phyloP scores from a whole-genome alignment of 2,113 vertebrate genomes.

The Acrocephalus kingi region DNA sequence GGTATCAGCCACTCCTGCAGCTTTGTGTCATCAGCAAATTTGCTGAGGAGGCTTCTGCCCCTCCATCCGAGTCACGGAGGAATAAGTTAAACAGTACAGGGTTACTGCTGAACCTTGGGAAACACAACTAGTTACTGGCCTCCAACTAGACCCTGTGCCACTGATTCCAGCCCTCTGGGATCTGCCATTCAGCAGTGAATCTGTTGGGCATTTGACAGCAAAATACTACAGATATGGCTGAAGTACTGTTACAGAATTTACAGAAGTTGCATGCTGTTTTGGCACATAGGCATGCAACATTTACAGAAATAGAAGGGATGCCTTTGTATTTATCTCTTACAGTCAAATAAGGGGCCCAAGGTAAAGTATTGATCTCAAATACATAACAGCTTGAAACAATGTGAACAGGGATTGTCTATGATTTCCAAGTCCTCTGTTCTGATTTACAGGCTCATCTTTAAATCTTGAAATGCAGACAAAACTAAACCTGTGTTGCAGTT shows the following conservation, averaged over 20 bases:
- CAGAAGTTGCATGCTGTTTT: not conserved
- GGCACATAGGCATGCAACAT: not conserved
- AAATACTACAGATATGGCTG: not conserved
- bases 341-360: not conserved
- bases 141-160: not conserved
- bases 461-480: not conserved
- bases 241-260: not conserved
- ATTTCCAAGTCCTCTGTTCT: not conserved
- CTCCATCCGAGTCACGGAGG: not conserved
- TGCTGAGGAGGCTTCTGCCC: not conserved
- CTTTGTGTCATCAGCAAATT: not conserved
- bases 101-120: not conserved
- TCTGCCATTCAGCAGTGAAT: not conserved
- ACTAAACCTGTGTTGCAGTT: not conserved
- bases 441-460: not conserved
- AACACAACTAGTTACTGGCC: not conserved
- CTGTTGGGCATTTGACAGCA: not conserved
- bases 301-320: not conserved
- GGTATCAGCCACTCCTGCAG: not conserved
- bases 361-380: not conserved
- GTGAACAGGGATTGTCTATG: not conserved
- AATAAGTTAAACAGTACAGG: not conserved
- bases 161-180: not conserved
- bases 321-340: not conserved
- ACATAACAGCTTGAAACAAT: not conserved